These are phyloP conservation scores for Machimus atricapillus DNA, from an alignment of 2,888 invertebrate genomes.

Conservation along the genomic window DNA sequence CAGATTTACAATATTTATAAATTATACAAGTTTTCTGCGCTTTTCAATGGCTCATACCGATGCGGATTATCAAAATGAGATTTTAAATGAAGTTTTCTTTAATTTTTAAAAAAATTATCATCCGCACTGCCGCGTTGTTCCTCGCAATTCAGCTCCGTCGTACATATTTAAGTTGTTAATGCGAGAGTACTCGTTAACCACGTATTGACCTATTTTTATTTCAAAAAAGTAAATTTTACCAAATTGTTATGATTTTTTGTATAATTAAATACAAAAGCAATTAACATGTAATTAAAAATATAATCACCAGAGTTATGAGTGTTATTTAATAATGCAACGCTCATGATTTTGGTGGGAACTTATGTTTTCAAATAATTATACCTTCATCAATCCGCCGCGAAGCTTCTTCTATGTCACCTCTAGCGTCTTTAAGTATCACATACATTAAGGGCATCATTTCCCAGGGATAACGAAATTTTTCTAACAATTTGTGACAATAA, in stretches of 20 bases:
- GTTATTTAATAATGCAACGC: not conserved
- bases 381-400: slow-evolving; percentile 79
- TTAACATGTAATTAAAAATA: not conserved
- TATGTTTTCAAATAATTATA: slow-evolving; percentile 54
- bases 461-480: slow-evolving; percentile 80
- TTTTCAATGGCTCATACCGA: not conserved
- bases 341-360: not conserved
- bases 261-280: not conserved
- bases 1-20: too few species aligned
- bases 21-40: too few species aligned
- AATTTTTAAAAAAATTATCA: slow-evolving; percentile 66
- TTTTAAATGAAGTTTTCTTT: not conserved
- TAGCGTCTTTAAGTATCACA: slow-evolving; percentile 78
- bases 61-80: not conserved
- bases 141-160: slow-evolving; percentile 76
- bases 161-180: slow-evolving; percentile 78
- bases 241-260: not conserved
- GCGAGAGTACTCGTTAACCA: slow-evolving; percentile 77
- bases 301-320: not conserved
- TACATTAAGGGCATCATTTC: slow-evolving; percentile 82
- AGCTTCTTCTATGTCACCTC: slow-evolving; percentile 77
- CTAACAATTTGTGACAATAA: slow-evolving; percentile 76
- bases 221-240: not conserved
- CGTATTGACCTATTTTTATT: slow-evolving; percentile 68
- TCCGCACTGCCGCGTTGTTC: slow-evolving; percentile 82